Conservation (phyloP, 2,797 vertebrate genomes). For the Anguilla pacifica region DNA sequence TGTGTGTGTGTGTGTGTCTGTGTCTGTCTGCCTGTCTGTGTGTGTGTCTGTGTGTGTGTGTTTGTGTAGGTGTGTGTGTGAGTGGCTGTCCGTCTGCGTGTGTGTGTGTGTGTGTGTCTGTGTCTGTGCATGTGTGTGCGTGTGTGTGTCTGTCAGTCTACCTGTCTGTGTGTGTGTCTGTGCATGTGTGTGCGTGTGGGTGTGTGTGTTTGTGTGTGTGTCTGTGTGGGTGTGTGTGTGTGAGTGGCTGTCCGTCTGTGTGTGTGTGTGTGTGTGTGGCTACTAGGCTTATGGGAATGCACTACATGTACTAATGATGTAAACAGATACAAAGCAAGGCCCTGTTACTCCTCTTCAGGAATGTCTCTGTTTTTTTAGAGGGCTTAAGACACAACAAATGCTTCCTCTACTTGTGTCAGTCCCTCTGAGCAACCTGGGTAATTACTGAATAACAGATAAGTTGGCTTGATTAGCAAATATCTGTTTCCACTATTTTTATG, state of each 20-base stretch:
- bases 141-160: not conserved
- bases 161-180: not conserved
- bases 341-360: not conserved
- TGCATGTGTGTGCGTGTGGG: not conserved
- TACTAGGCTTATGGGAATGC: constrained; percentile 25
- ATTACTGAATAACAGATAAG: not conserved
- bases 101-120: not conserved
- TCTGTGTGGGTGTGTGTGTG: not conserved
- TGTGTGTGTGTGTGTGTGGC: not conserved
- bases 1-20: not conserved
- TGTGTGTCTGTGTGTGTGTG: too few species aligned
- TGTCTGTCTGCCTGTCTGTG: too few species aligned
- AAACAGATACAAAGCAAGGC: constrained; percentile 20
- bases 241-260: not conserved
- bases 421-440: not conserved
- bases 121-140: not conserved
- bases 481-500: not conserved
- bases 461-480: not conserved
- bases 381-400: not conserved
- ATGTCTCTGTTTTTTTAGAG: constrained; percentile 27
- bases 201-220: not conserved
- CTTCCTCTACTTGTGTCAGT: not conserved
- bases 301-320: constrained; percentile 21
- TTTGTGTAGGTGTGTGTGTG: too few species aligned
- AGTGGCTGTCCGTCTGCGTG: not conserved